Conservation (phyloP, 2,888 invertebrate genomes). For the Aleiodes testaceus region DNA sequence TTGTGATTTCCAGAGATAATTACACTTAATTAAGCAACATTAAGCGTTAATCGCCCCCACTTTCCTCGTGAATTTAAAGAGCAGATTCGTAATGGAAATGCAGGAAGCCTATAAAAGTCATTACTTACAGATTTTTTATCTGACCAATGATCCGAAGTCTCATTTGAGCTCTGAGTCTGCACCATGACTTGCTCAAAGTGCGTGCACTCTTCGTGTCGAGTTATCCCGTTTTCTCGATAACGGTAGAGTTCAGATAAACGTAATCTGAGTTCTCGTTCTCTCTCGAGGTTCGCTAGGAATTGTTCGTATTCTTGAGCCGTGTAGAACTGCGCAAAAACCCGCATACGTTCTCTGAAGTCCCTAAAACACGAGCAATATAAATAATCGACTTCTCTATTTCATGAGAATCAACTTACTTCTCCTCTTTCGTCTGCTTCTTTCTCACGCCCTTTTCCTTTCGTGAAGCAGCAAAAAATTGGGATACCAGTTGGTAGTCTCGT, state of each 20-base stretch:
- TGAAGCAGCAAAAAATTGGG: slow-evolving; percentile 84
- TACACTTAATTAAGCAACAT: not conserved
- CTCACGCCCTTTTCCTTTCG: slow-evolving; percentile 76
- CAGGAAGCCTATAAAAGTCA: slow-evolving; percentile 29
- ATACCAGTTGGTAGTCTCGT: slow-evolving; percentile 91
- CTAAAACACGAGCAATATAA: too few relatives aligned
- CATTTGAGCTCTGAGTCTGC: slow-evolving; percentile 77
- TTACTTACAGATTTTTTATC: slow-evolving; percentile 79
- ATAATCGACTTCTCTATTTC: too few relatives aligned
- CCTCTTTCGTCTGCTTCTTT: slow-evolving; percentile 84
- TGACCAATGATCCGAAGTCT: slow-evolving; percentile 76
- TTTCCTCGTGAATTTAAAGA: not conserved
- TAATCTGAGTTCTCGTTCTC: slow-evolving; percentile 88
- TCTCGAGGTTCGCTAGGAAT: slow-evolving; percentile 84
- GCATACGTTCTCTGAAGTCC: slow-evolving; percentile 87
- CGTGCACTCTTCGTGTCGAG: slow-evolving; percentile 87
- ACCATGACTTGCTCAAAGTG: slow-evolving; percentile 88
- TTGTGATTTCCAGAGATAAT: not conserved
- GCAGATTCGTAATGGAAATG: not conserved
- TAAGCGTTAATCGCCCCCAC: not conserved
- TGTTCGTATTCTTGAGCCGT: slow-evolving; percentile 89
- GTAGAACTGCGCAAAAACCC: slow-evolving; percentile 91
- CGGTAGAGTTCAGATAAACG: slow-evolving; percentile 88
- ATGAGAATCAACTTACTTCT: slow-evolving; percentile 77
- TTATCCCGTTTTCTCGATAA: slow-evolving; percentile 90